Evolutionary conservation across 2,888 invertebrate genomes (phyloP), one percentile per base, ranked within the genome.

Genomic region (Yponomeuta sedellus): DNA sequence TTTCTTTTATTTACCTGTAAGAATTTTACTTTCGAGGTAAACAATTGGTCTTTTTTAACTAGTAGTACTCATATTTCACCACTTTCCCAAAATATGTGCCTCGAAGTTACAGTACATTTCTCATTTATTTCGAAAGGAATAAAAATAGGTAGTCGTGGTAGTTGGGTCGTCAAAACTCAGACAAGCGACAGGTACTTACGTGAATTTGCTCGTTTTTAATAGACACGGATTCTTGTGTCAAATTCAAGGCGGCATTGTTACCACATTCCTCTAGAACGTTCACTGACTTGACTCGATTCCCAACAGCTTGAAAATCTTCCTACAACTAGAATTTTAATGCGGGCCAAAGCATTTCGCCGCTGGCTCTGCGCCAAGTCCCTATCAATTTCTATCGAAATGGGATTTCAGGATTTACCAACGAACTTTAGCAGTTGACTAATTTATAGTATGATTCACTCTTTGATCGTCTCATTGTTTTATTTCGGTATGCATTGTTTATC

Each of bases 241-340:
- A 72, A 71, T 70, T 67, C 73, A 67, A 66, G 57, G 64, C 70
- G 67, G 66, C 71, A 69, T 68, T 71, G 70, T 71, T 69, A 65
- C 66, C 68, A 68, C 69, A 70, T 72, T 71, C 69, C 70, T 72
- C 62, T 67, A 57, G 61, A 64, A 70, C 70, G 65, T 69, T 67
- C 67, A 69, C 61, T 63, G 62, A 52, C 64, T 19, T 20, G 22
- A 25, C 34, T 62, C 16, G 5, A 65, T 67, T 59, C 52, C 62
- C 20, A 28, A 44, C 63, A 72, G 71, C 74, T 72, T 75, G 77
- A 80, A 65, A n/a, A 80, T 80, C 80, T 79, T 78, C 73, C 69
- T 71, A 77, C 75, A 79, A 76, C 80, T 79, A 82, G 79, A 85
- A 83, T 87, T 83, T 87, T 86, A 88, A 87, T 81, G 77, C 77